Evolutionary conservation across 2,113 vertebrate species (phyloP).

Genomic region (Ctenomys sociabilis): DNA sequence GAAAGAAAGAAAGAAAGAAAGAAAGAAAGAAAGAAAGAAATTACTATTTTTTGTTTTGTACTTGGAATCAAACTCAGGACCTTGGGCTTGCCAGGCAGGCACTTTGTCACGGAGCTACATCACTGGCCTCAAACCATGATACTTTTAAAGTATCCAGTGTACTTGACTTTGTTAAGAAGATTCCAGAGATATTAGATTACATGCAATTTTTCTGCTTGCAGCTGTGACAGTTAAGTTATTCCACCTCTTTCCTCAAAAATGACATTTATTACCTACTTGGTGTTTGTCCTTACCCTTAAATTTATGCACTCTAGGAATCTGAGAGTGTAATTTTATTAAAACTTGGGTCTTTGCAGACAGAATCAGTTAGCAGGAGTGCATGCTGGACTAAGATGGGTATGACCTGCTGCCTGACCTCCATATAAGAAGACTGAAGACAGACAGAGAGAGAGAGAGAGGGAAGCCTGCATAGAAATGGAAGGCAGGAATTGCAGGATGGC

Average conservation of each 20-base stretch:
- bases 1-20: too few relatives aligned
- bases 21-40: too few relatives aligned
- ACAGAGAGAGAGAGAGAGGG: not conserved
- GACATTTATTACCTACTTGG: not conserved
- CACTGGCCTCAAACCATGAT: not conserved
- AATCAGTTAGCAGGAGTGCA: not conserved
- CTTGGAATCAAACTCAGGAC: too few relatives aligned
- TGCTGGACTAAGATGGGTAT: not conserved
- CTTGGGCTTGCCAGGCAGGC: too few relatives aligned
- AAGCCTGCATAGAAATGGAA: not conserved
- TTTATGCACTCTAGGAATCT: not conserved
- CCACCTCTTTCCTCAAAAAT: not conserved
- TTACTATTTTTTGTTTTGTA: too few relatives aligned
- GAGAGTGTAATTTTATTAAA: not conserved
- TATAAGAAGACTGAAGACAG: not conserved
- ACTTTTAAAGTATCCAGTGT: not conserved
- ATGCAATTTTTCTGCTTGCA: not conserved
- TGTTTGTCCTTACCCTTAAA: not conserved
- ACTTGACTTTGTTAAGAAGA: not conserved
- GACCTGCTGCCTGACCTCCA: not conserved
- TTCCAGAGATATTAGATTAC: not conserved
- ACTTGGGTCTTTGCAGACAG: not conserved
- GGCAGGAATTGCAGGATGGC: not conserved
- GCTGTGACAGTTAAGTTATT: not conserved
- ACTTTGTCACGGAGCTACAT: too few relatives aligned